Conservation (phyloP, 23 tunicate species). For the Phallusia fumigata region DNA sequence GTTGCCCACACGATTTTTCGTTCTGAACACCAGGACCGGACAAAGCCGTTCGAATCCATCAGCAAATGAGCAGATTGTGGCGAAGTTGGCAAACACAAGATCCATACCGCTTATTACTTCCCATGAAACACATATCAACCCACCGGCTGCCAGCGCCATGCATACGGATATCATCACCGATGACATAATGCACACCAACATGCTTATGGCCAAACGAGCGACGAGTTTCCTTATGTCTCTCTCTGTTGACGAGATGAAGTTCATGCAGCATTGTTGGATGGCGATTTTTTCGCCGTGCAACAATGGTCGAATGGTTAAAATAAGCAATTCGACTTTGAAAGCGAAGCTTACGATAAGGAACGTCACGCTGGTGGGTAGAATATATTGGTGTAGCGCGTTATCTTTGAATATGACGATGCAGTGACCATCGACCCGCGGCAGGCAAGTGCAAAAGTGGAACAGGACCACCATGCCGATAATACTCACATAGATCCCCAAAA, state of each 20-base stretch:
- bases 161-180: conserved; percentile 1
- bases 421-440: neutral
- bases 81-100: neutral
- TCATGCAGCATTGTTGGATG: neutral
- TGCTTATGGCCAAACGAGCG: neutral
- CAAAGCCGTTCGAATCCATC: neutral
- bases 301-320: neutral
- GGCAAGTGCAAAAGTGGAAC: neutral
- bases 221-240: neutral
- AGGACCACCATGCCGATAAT: neutral
- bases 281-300: conserved; percentile 3
- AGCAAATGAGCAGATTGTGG: conserved; percentile 2
- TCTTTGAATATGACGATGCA: neutral
- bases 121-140: neutral
- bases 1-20: neutral
- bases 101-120: neutral
- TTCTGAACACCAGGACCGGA: neutral
- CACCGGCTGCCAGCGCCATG: neutral
- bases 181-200: neutral
- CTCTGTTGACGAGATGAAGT: neutral
- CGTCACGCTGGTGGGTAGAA: neutral
- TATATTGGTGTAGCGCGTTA: neutral
- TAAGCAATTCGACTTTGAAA: neutral
- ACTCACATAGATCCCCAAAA: neutral
- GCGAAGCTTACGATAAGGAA: neutral